Evolutionary conservation across 2,888 invertebrate species (phyloP), one percentile per base, ranked within the genome.

Genomic region (Torymus aiolomorphi): DNA sequence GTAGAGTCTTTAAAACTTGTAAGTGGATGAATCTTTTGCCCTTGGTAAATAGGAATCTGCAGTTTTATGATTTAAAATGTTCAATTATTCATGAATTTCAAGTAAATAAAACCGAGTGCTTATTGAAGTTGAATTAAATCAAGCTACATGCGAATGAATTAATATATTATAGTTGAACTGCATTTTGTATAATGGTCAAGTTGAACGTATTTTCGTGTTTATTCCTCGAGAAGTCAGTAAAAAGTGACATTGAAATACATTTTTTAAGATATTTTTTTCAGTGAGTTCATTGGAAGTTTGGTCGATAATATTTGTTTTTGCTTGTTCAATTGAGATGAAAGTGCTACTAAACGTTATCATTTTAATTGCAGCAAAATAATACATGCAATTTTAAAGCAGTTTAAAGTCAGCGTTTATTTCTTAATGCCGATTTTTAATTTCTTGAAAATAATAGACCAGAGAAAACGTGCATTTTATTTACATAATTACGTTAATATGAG

Each of bases 231-330:
- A 66, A 72, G 72, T 72, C 66, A 72, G 78, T 65, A 75, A 75
- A 75, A 71, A 71, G 54, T 75, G 71, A 71, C 75, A 79, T 79
- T 75, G 79, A 63, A 66, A 61, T 57, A 31, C 71, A 75, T 75
- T 75, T 79, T 52, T 74, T 70, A 61, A 65, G 70, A 70, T 71
- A 61, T 54, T 61, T 59, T 79, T 79, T 79, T 75, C 65, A 31
- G 18, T 14, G 65, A 79, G 79, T 70, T 79, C 75, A 75, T 69
- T 75, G 70, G 71, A 79, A 79, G 78, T 79, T 65, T 75, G 62
- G 57, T 65, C 56, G 74, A 79, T 79, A 75, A 79, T 71, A 69
- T 79, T 70, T 79, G 62, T 79, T 75, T 79, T 71, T 66, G 65
- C 66, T 54, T 49, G 65, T 63, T 63, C 69, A 74, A 78, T 78